Percentiles rank a stretch among this genome's conserved stretches.
Evolutionary conservation across 1,140 invertebrate genomes (phyloP).

Genomic region (Nasonia giraulti): DNA sequence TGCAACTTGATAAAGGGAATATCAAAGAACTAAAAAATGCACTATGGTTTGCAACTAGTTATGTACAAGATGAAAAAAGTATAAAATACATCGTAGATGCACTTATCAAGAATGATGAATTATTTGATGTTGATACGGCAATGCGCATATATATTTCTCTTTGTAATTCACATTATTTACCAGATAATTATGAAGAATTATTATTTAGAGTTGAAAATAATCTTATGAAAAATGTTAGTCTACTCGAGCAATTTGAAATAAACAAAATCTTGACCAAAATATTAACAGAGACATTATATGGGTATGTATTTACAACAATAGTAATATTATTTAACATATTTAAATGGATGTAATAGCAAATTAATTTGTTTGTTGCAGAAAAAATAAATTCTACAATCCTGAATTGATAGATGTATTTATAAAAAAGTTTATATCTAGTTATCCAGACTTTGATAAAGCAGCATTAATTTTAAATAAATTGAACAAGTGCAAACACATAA

Average conservation of each 20-base stretch:
- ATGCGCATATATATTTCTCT: neutral
- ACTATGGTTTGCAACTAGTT: neutral
- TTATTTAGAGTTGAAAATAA: neutral
- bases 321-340: neutral
- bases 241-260: neutral
- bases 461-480: slow-evolving; percentile 21
- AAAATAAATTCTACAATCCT: slow-evolving; percentile 76
- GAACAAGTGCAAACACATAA: slow-evolving; percentile 28
- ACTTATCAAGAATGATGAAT: neutral
- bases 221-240: neutral
- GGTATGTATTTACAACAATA: slow-evolving; percentile 24
- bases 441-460: neutral
- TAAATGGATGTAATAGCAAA: neutral
- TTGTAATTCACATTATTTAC: neutral
- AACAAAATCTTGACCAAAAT: neutral
- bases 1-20: slow-evolving; percentile 29
- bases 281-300: neutral
- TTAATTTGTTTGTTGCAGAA: slow-evolving; percentile 50
- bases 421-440: slow-evolving; percentile 55
- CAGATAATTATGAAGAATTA: neutral
- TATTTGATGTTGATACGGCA: neutral
- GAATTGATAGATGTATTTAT: slow-evolving; percentile 73
- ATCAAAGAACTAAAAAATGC: slow-evolving; percentile 28
- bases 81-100: slow-evolving; percentile 14
- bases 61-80: neutral